Conservation (phyloP, 2,113 vertebrate species). For the Antechinus flavipes region DNA sequence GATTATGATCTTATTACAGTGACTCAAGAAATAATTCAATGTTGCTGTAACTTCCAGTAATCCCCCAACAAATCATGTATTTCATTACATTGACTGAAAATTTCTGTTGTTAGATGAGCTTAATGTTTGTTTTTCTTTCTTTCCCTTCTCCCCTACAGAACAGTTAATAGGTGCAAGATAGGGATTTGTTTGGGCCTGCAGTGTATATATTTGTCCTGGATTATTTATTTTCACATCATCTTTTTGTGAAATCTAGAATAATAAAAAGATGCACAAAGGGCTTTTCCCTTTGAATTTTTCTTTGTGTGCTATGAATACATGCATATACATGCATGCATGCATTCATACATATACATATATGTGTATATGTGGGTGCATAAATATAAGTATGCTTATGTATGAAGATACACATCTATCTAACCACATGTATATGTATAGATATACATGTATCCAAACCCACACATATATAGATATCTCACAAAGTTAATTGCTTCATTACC, state of each 20-base stretch:
- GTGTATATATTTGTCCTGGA: background rate
- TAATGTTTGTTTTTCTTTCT: background rate
- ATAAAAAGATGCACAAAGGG: background rate
- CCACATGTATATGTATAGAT: no score
- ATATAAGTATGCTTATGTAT: no score
- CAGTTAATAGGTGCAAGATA: background rate
- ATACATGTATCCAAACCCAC: no score
- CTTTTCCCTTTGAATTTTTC: background rate
- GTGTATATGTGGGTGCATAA: no score
- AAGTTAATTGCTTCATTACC: background rate
- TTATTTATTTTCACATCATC: background rate
- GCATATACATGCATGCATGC: no score
- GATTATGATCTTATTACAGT: conserved; percentile 11
- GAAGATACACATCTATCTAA: no score
- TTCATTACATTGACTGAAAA: conserved; percentile 26
- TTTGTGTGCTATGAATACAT: background rate
- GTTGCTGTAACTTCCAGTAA: background rate
- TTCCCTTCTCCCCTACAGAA: background rate
- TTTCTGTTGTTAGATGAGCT: background rate
- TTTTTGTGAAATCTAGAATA: background rate
- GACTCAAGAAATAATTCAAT: background rate
- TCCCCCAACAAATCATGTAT: background rate
- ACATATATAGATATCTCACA: no score
- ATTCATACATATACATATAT: background rate
- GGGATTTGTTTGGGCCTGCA: background rate